Percentiles rank a stretch among this genome's conserved stretches.
Conservation (phyloP, 2,888 invertebrate genomes). For the Microctonus hyperodae region DNA sequence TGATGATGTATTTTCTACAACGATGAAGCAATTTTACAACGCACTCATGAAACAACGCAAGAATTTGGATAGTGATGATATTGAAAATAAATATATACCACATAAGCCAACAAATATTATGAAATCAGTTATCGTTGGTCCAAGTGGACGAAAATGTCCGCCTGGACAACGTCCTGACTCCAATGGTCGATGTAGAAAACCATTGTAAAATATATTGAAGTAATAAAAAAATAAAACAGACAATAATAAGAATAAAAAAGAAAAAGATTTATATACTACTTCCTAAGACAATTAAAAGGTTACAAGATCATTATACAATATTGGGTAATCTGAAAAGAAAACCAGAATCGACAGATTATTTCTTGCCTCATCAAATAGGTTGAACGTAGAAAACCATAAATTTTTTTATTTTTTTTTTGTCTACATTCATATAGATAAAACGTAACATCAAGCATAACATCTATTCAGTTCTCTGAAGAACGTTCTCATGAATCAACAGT, state of each 20-base stretch:
- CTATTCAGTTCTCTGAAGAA: neutral
- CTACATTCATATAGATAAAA: neutral
- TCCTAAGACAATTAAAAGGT: neutral
- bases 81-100: neutral
- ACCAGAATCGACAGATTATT: neutral
- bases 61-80: neutral
- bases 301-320: neutral
- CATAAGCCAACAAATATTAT: neutral
- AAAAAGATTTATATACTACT: neutral
- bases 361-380: neutral
- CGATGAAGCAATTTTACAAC: neutral
- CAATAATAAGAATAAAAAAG: neutral
- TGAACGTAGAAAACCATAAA: neutral
- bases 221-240: too few relatives aligned
- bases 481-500: neutral
- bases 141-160: slow-evolving; percentile 20
- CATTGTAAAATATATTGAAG: slow-evolving; percentile 19
- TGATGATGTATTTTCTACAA: neutral
- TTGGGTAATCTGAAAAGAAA: neutral
- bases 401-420: neutral
- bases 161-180: slow-evolving; percentile 31
- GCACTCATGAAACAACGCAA: neutral
- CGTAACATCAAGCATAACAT: neutral
- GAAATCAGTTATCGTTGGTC: slow-evolving; percentile 30
- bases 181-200: slow-evolving; percentile 35